Base-by-base conservation (phyloP, 1,140 invertebrate genomes). In the Pectinophora gossypiella region DNA sequence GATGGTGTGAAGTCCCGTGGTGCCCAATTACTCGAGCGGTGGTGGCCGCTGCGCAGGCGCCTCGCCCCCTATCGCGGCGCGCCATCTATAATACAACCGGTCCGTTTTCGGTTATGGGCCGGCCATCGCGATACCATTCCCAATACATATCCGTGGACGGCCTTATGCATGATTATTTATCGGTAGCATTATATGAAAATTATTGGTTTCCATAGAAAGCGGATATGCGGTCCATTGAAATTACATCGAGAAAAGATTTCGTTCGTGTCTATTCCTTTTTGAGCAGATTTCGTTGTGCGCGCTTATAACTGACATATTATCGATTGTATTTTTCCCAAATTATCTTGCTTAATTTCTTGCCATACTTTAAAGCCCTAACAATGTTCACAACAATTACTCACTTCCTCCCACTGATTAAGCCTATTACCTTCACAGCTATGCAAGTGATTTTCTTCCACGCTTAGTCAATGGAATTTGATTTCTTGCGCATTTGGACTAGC, bases 1-100 rank as follows among this genome's bases (percentile, higher is more conserved):
- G 71, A 67, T 80, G 75, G 81, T 85, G 81, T 85, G 81, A 85
- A 85, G 77, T 85, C 81, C 81, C 73, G 81, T 66, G 71, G 81
- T 68, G 78, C 69, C 75, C 81, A 82, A 85, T 85, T 85, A 85
- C 75, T 74, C 71, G n/a, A n/a, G n/a, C n/a, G n/a, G n/a, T n/a
- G n/a, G n/a, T n/a, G n/a, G n/a, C 75, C 76, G 71, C 54, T 70
- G 54, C 59, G 59, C 65, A 72, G 79, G 77, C 77, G 79, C 80
- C 76, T 67, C 54, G 72, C 76, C 67, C 72, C 76, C 71, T 81
- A 80, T 80, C 78, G 75, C 72, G 72, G 68, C 73, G 76, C 67
- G 73, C 73, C 78, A 85, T 85, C 81, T 73, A 80, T 78, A 70
- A 74, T 61, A 59, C 54, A 78, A 80, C 76, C 80, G 78, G 80